Evolutionary conservation across 2,113 vertebrate genomes (phyloP), one percentile per base, ranked within the genome.

Genomic region (Scortum barcoo): DNA sequence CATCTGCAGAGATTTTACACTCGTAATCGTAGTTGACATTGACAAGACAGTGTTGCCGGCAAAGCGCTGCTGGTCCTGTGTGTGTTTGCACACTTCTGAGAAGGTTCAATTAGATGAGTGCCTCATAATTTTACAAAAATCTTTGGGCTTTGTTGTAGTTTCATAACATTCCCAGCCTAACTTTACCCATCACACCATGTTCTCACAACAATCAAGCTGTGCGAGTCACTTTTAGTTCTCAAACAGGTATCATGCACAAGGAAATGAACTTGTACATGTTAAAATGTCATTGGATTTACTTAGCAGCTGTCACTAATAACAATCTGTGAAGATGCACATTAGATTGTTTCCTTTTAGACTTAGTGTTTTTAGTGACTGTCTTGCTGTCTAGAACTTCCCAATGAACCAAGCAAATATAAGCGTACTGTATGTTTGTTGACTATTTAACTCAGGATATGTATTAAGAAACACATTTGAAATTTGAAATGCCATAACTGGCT

Each of bases 31-130:
- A 42, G 33, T 7, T 58, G 62, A 46, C 67, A 60, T 72, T 8
- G n/a, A 16, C 2, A 71, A 30, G 66, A 50, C 22, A 58, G 22
- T 12, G 56, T 80, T 56, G 30, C 56, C 30, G 67, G 46, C 28
- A 16, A 71, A 77, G 83, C 78, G 38, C 84, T 90, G 89, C 80
- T 85, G 91, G 87, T 90, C 86, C 86, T 81, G 80, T 88, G 80
- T 66, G 42, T 86, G 60, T 80, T 68, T 44, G 46, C 50, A 63
- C 69, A 80, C 74, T 77, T 78, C 70, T 86, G 89, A 90, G 89
- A 93, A 87, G 86, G 89, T 92, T 93, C 83, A 85, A 60, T 75
- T 75, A 84, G 53, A 81, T 9, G 19, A 88, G 85, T 79, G 85
- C 86, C 60, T 81, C 51, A 1, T 78, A n/a, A 48, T 65, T 84